Evolutionary conservation across 1,140 invertebrate species (phyloP), one percentile per base, ranked within the genome.

Genomic region (Uloborus diversus): DNA sequence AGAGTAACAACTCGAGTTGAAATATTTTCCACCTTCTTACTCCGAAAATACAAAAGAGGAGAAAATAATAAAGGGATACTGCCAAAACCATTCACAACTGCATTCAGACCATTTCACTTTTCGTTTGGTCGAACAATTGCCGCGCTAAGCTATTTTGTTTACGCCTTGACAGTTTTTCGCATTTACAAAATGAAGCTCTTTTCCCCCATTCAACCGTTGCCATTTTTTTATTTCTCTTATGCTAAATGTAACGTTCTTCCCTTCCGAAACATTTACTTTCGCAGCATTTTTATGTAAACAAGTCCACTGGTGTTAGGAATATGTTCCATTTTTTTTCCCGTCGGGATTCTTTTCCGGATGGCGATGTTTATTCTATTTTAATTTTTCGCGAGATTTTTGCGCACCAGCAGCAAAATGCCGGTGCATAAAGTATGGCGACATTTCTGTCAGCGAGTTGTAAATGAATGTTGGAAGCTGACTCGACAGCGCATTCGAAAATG

Each of bases 61-160:
- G 33, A 49, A 47, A 20, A 27, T 27, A 42, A n/a, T 28, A 59
- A 61, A 61, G 27, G 23, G 30, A 14, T 33, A n/a, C 37, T 23
- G 70, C 64, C 71, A 75, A 75, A 37, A 64, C 59, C 56, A 27
- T 33, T 75, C 42, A 51, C 27, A n/a, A 17, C 37, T 33, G 27
- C 47, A 51, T 75, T 75, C 71, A 25, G 64, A 32, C 71, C 71
- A 75, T 75, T 75, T 75, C 71, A 75, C 59, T 75, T 64, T 64
- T 61, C 57, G 70, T 73, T 61, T 47, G 59, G 27, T 32, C 28
- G 71, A 75, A 75, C 71, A 75, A 75, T 64, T 33, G 71, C 59
- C 23, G 13, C 20, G 17, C 51, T 73, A 75, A 64, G 71, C 61
- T 59, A 64, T 75, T 75, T 75, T 64, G 71, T 75, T 75, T 64